These are phyloP conservation scores for Spatula versicolor DNA, from an alignment of 2,797 vertebrate genomes.

Conservation along the genomic window DNA sequence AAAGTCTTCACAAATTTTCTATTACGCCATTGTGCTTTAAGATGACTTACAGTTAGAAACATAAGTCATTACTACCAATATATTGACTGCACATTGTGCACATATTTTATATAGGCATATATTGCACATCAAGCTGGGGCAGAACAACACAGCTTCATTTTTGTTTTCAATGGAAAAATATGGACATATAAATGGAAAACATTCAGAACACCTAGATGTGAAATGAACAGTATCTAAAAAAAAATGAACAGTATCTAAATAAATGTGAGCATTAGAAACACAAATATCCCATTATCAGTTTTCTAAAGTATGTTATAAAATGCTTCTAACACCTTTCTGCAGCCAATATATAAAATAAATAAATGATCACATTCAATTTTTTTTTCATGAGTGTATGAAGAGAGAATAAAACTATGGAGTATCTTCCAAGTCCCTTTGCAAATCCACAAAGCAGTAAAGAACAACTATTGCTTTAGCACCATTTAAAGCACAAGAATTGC, in stretches of 20 bases:
- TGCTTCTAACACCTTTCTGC: not conserved
- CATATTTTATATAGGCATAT: not conserved
- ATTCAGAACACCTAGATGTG: not conserved
- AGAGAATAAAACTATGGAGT: not conserved
- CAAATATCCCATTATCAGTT: not conserved
- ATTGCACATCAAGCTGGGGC: not conserved
- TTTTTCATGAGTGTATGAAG: not conserved
- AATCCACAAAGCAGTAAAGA: not conserved
- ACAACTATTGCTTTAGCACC: not conserved
- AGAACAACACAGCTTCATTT: not conserved
- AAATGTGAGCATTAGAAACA: not conserved
- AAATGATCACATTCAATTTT: not conserved
- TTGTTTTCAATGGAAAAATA: not conserved
- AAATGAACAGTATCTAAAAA: not conserved
- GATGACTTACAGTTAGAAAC: not conserved
- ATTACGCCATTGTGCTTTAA: not conserved
- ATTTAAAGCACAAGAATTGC: not conserved
- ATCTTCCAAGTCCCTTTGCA: not conserved
- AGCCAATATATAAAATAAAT: not conserved
- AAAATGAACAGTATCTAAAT: not conserved
- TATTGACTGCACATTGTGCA: not conserved
- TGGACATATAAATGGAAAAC: not conserved
- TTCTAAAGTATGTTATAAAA: not conserved
- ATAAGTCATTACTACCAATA: not conserved
- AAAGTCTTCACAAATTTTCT: constrained; percentile 21